Percentiles rank a stretch among this genome's conserved stretches.
Evolutionary conservation across 2,888 invertebrate genomes (phyloP).

Genomic region (Timema podura): DNA sequence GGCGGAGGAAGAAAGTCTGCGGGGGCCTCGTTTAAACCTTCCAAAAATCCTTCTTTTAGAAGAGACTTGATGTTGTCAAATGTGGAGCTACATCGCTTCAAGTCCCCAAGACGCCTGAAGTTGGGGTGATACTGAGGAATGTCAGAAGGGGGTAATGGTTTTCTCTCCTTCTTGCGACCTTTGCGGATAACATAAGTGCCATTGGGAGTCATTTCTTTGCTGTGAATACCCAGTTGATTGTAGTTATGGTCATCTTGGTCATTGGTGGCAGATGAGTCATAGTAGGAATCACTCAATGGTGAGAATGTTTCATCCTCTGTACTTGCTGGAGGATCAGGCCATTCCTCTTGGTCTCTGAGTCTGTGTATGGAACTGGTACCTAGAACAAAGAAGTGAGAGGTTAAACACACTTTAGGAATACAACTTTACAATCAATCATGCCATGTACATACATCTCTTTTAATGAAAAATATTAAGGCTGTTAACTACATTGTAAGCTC

Average conservation of each 20-base stretch:
- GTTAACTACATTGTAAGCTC: too few species aligned
- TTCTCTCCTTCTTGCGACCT: conserved; percentile 62
- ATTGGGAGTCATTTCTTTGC: conserved; percentile 52
- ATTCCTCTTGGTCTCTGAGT: conserved; percentile 60
- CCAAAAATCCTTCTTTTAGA: conserved; percentile 64
- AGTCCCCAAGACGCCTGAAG: conserved; percentile 51
- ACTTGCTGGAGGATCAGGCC: conserved; percentile 69
- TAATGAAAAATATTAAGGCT: too few species aligned
- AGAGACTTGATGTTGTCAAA: conserved; percentile 73
- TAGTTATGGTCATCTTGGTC: conserved; percentile 28
- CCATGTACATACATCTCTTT: too few species aligned
- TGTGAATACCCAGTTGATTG: conserved; percentile 39
- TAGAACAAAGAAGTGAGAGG: too few species aligned
- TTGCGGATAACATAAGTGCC: conserved; percentile 81
- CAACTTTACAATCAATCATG: too few species aligned
- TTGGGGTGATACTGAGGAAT: conserved; percentile 1
- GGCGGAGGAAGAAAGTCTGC: conserved; percentile 59
- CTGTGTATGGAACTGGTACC: conserved; percentile 68
- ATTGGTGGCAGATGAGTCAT: conserved; percentile 35
- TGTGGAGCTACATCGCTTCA: conserved; percentile 68
- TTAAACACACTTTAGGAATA: too few species aligned
- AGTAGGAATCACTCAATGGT: conserved; percentile 61
- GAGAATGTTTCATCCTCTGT: conserved; percentile 65
- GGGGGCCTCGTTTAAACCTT: conserved; percentile 47
- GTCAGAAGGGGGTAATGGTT: conserved; percentile 54